Base-by-base conservation (phyloP, 1,140 invertebrate genomes). In the Zaprionus tsacasi region DNA sequence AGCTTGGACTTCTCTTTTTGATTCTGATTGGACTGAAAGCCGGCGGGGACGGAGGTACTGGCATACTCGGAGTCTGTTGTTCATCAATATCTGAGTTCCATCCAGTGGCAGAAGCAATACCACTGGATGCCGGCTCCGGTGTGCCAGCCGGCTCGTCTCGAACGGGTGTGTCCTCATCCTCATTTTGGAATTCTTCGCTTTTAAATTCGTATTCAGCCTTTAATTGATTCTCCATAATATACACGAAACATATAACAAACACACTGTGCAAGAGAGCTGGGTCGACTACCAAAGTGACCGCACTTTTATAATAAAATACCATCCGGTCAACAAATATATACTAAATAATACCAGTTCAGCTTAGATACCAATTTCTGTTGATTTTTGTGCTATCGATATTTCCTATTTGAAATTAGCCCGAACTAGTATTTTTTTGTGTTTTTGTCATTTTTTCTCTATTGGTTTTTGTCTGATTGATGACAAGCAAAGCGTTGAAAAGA, bases 41-140 rank as follows among this genome's bases (percentile, higher is more conserved):
- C 3, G 67, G 43, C 7, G 64, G 52, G 3, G 50, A 13, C 6
- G 63, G 45, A 13, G 12, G 40, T 1, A 11, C 10, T 2, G 66
- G 8, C 6, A 35, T 35, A 2, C 5, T 1, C 1, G n/a, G 1
- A 21, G 17, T 6, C 15, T 61, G 17, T 10, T 50, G 45, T 30
- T 65, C 36, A 4, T 57, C 66, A 57, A 15, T 17, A 35, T 85
- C 81, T 45, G 82, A 86, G 13, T 71, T 55, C 81, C 81, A 85
- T 11, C 58, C 64, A 1, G 45, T 45, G 10, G 5, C 52, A 4
- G 7, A 2, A 6, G 10, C 1, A 12, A 1, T 1, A n/a, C 27
- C 7, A 1, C 5, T 43, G 7, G 48, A 12, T 6, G 33, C 12
- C 5, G 40, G 55, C 0, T 45, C 27, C 0, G 54, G 48, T 21